These are phyloP conservation scores for Drosophila picticornis DNA, from an alignment of 2,888 invertebrate genomes.

Conservation along the genomic window DNA sequence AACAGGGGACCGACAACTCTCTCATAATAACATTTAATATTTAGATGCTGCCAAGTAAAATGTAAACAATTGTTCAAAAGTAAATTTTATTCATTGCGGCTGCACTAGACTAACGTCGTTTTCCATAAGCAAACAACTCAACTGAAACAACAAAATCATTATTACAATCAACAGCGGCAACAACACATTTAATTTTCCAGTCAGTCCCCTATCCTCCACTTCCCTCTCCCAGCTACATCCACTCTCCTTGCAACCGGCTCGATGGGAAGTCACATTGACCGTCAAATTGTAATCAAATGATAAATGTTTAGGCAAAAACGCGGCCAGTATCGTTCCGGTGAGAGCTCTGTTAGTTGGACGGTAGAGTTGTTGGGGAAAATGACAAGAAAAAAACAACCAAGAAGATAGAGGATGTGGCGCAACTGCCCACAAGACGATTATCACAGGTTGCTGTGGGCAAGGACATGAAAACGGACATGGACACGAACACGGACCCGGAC, in stretches of 20 bases:
- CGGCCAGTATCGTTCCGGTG: slow-evolving; percentile 13
- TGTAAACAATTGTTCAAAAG: slow-evolving; percentile 69
- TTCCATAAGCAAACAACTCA: slow-evolving; percentile 53
- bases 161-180: slow-evolving; percentile 54
- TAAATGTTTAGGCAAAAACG: slow-evolving; percentile 63
- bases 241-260: slow-evolving; percentile 13
- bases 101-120: slow-evolving; percentile 19
- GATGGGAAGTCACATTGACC: slow-evolving; percentile 63
- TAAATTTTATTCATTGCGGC: slow-evolving; percentile 61
- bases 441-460: slow-evolving; percentile 69
- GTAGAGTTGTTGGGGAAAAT: slow-evolving; percentile 45
- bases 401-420: slow-evolving; percentile 10
- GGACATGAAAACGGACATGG: slow-evolving; percentile 28
- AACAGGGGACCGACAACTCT: slow-evolving; percentile 56
- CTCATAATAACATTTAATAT: slow-evolving; percentile 62
- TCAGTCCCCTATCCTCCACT: not conserved
- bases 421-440: slow-evolving; percentile 77
- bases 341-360: not conserved
- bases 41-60: slow-evolving; percentile 54
- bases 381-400: slow-evolving; percentile 42
- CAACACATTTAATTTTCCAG: slow-evolving; percentile 59
- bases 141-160: slow-evolving; percentile 60
- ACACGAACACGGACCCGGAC: slow-evolving; percentile 9
- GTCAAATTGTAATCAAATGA: slow-evolving; percentile 80
- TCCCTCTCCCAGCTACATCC: not conserved